Evolutionary conservation across 2,797 vertebrate species (phyloP).

Genomic region (Tenualosa ilisha): DNA sequence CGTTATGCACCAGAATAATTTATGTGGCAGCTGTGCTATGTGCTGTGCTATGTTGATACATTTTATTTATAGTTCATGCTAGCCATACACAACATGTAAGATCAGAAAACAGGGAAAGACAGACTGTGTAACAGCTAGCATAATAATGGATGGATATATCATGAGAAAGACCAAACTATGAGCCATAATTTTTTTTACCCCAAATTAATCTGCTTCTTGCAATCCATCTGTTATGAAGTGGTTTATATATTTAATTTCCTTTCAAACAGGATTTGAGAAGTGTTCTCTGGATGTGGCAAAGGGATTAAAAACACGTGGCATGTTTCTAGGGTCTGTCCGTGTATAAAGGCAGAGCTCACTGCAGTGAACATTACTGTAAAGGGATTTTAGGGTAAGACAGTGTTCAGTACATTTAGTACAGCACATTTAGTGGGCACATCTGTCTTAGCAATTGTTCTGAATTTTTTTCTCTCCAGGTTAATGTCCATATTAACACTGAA

Average conservation of each 20-base stretch:
- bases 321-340: not conserved
- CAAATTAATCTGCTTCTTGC: not conserved
- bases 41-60: conserved; percentile 2
- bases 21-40: conserved; percentile 13
- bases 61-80: conserved; percentile 7
- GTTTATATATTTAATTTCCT: not conserved
- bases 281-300: not conserved
- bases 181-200: not conserved
- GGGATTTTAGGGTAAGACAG: not conserved
- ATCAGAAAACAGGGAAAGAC: not conserved
- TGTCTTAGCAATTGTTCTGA: not conserved
- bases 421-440: not conserved
- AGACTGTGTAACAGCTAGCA: not conserved
- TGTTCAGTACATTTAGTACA: not conserved
- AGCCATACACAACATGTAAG: not conserved
- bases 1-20: not conserved
- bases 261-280: conserved; percentile 7
- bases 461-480: not conserved
- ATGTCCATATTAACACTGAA: not conserved
- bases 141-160: not conserved
- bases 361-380: not conserved
- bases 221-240: conserved; percentile 3
- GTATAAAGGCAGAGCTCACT: not conserved
- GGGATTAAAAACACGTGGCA: not conserved
- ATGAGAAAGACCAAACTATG: not conserved